Base-by-base conservation (phyloP, 2,888 invertebrate species). In the Diadegma fenestrale region DNA sequence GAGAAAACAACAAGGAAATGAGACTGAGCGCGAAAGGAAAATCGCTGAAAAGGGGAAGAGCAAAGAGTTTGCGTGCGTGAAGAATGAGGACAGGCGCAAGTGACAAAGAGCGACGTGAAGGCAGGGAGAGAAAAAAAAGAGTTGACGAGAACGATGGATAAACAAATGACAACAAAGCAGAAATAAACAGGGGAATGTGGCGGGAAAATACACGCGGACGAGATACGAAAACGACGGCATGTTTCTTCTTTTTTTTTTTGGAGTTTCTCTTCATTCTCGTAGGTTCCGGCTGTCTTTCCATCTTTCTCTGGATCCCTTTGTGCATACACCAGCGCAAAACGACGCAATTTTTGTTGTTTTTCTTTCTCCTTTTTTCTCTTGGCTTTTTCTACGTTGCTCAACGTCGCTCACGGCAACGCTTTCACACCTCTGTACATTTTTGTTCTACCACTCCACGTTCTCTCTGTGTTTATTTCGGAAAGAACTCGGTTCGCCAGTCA, bases 111-210 rank as follows among this genome's bases (percentile, higher is more conserved):
- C 26, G 58, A 58, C 14, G 10, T 26, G 3, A 14, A 14, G 5
- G 26, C 8, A 58, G 26, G 58, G 58, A 58, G 58, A 10, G 76
- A 85, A 72, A n/a, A 81, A 84, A 87, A 88, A 89, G 89, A 88
- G 88, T 89, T 89, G 90, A 88, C 90, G 90, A 90, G 72, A 58
- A 90, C 90, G 89, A 90, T 92, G 92, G 91, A 92, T 91, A 93
- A 93, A 92, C 92, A 92, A 91, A 91, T 91, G 91, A 92, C 93
- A 93, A 93, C 83, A 83, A 86, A 80, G 83, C 92, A 90, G 91
- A 91, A 91, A 93, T 93, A 93, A 93, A 93, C 92, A 93, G 90
- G 90, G 51, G 92, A 92, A 91, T 92, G 92, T 92, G 91, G 91
- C 91, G 91, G 91, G 91, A 90, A 93, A 92, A 93, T 92, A 92